Conservation (phyloP, 2,888 invertebrate genomes). For the Drosophila falleni region DNA sequence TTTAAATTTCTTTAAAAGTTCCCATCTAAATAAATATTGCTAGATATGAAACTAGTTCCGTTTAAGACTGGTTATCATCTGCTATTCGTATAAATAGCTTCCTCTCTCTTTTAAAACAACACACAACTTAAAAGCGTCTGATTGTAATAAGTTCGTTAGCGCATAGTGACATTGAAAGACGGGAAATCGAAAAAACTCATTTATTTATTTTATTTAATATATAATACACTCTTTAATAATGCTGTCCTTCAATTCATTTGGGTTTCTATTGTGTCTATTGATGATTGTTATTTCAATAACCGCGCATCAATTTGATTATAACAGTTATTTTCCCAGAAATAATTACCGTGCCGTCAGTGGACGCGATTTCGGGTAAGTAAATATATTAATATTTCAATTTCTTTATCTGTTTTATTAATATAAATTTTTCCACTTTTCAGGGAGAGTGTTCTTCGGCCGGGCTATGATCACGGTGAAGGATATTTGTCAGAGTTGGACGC, state of each 20-base stretch:
- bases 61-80: constrained; percentile 37
- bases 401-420: background rate
- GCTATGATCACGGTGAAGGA: constrained; percentile 33
- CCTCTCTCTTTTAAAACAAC: constrained; percentile 9
- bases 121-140: constrained; percentile 23
- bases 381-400: background rate
- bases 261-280: constrained; percentile 15
- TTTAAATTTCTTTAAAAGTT: constrained; percentile 18
- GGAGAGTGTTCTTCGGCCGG: constrained; percentile 40
- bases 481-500: constrained; percentile 34
- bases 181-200: constrained; percentile 8
- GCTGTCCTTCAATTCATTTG: constrained; percentile 7
- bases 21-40: constrained; percentile 7
- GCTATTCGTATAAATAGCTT: constrained; percentile 48
- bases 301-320: constrained; percentile 22
- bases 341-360: constrained; percentile 9
- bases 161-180: constrained; percentile 14
- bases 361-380: constrained; percentile 38
- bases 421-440: constrained; percentile 8
- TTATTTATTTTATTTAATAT: constrained; percentile 3
- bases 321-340: constrained; percentile 11
- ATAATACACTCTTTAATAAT: constrained; percentile 8
- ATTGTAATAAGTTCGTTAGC: constrained; percentile 29
- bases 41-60: constrained; percentile 42
- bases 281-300: constrained; percentile 4